phyloP scores from a whole-genome alignment of 2,888 invertebrate species.

The Entomobrya multifasciata region DNA sequence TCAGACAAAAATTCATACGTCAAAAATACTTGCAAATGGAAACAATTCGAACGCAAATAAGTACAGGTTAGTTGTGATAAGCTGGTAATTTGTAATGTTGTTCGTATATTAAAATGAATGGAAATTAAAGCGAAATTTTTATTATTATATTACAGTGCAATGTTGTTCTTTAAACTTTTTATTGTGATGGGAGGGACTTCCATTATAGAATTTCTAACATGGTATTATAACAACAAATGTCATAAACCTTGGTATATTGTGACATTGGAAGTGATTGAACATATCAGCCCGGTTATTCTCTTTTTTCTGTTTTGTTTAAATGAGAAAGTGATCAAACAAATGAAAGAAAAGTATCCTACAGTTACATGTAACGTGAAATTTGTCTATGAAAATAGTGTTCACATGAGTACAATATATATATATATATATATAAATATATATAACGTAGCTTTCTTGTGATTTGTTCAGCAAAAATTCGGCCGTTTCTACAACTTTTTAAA shows the following conservation, averaged over 20 bases:
- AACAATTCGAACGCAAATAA: background rate
- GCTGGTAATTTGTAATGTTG: background rate
- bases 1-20: background rate
- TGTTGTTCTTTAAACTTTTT: slow-evolving; percentile 31
- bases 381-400: too few species aligned
- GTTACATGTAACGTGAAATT: background rate
- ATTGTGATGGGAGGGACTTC: slow-evolving; percentile 24
- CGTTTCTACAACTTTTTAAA: too few species aligned
- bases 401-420: too few species aligned
- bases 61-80: background rate
- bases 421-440: too few species aligned
- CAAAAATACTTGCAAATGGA: too few species aligned
- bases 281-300: background rate
- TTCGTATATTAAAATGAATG: background rate
- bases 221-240: slow-evolving; percentile 15
- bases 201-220: slow-evolving; percentile 1
- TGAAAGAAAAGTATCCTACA: background rate
- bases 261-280: background rate
- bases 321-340: background rate
- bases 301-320: slow-evolving; percentile 15
- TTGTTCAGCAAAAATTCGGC: too few species aligned
- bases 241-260: background rate
- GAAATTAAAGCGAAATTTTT: background rate
- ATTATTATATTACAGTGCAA: too few species aligned
- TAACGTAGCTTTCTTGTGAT: too few species aligned